Evolutionary conservation across 1,140 invertebrate species (phyloP).

Genomic region (Aphis gossypii): DNA sequence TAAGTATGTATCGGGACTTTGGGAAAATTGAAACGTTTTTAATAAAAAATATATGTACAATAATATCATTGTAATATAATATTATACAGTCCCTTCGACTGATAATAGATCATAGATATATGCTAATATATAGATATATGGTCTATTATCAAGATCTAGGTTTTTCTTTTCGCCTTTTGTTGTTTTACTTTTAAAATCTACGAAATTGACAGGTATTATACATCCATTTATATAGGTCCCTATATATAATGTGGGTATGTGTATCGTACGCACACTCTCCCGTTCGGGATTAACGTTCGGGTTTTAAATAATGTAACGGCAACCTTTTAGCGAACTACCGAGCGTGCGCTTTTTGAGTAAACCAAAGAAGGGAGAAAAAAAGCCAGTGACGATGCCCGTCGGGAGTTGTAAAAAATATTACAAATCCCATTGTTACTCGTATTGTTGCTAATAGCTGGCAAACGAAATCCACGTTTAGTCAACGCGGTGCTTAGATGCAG

Average conservation of each 20-base stretch:
- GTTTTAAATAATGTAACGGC: conserved; percentile 54
- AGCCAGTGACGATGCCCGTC: neutral
- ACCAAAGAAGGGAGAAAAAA: neutral
- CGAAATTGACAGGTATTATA: neutral
- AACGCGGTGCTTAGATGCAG: neutral
- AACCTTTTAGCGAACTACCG: conserved; percentile 13
- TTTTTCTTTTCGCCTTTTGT: neutral
- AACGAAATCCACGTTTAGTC: conserved; percentile 15
- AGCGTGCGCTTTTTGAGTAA: neutral
- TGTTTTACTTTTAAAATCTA: neutral
- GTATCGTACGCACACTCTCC: neutral
- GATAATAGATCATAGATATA: no score
- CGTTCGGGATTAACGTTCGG: neutral
- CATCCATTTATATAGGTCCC: neutral
- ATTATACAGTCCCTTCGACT: no score
- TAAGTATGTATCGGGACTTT: no score
- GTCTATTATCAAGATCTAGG: neutral
- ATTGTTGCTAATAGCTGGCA: conserved; percentile 43
- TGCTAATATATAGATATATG: neutral
- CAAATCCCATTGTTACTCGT: conserved; percentile 40
- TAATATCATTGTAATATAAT: no score
- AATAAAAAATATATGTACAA: no score
- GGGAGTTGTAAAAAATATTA: conserved; percentile 13
- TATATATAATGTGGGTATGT: neutral
- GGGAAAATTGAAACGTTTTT: no score